These are phyloP conservation scores for Scaptomyza reducta DNA, from an alignment of 2,888 invertebrate genomes.

Conservation along the genomic window DNA sequence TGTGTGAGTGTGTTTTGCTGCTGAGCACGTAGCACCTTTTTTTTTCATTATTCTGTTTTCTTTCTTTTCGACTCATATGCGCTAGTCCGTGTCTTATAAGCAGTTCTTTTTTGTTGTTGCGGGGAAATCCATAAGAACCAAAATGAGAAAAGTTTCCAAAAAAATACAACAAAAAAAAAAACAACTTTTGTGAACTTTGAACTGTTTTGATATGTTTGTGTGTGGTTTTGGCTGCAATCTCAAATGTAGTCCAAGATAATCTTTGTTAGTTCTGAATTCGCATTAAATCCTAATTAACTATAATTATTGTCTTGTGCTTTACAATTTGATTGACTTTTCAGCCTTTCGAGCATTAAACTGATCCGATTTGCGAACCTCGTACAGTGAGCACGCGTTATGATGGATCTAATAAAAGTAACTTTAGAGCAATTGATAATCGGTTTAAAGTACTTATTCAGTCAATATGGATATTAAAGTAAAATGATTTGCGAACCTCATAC, in stretches of 20 bases:
- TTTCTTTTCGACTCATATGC: slow-evolving; percentile 46
- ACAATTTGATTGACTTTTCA: background rate
- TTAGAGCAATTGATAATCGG: too few relatives aligned
- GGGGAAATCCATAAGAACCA: slow-evolving; percentile 27
- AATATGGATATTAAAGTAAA: slow-evolving; percentile 13
- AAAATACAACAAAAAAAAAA: slow-evolving; percentile 3
- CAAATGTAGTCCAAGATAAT: background rate
- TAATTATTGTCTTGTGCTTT: background rate
- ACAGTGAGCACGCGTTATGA: background rate
- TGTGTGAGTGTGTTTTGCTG: slow-evolving; percentile 35
- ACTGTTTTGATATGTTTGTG: background rate
- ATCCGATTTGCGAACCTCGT: slow-evolving; percentile 20
- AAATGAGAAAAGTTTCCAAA: slow-evolving; percentile 50
- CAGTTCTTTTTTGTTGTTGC: slow-evolving; percentile 20
- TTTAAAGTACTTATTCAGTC: too few relatives aligned
- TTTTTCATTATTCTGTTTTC: slow-evolving; percentile 18
- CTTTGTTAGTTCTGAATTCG: background rate
- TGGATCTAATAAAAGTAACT: too few relatives aligned
- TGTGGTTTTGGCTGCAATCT: background rate
- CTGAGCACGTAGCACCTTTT: slow-evolving; percentile 53
- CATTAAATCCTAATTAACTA: slow-evolving; percentile 3
- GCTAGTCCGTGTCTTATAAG: slow-evolving; percentile 56
- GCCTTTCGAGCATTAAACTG: background rate
- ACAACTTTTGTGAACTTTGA: slow-evolving; percentile 11
- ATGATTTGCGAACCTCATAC: slow-evolving; percentile 16